Percentiles rank a stretch among this genome's conserved stretches.
These are phyloP conservation scores for Mesitornis unicolor DNA, from an alignment of 2,113 vertebrate species.

Conservation along the genomic window DNA sequence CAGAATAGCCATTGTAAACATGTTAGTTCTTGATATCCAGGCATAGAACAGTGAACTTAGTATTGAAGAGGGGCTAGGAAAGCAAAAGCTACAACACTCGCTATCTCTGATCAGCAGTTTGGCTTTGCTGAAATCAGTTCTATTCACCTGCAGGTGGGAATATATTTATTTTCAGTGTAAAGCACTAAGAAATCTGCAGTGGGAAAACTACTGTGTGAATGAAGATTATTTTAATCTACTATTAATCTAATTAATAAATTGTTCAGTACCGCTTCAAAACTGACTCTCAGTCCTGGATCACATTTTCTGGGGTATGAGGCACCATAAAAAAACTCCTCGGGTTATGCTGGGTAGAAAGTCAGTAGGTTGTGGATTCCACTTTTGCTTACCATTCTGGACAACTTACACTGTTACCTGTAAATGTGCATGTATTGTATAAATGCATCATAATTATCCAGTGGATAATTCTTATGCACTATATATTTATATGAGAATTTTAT, in stretches of 20 bases:
- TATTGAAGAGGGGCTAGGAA: background rate
- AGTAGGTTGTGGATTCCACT: background rate
- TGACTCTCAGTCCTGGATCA: background rate
- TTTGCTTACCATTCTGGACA: background rate
- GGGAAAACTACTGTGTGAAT: background rate
- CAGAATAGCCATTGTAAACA: background rate
- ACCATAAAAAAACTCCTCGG: background rate
- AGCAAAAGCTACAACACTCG: background rate
- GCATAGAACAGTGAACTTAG: background rate
- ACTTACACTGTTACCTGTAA: background rate
- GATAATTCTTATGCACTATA: background rate
- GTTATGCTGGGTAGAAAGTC: background rate
- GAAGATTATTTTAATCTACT: background rate
- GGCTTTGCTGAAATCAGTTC: background rate
- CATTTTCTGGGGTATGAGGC: background rate
- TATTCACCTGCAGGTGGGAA: background rate
- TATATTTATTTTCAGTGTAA: background rate
- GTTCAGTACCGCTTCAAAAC: background rate
- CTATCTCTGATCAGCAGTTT: background rate
- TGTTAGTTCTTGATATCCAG: background rate
- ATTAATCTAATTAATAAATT: background rate
- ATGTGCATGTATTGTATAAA: background rate
- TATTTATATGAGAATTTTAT: background rate
- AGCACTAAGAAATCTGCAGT: background rate
- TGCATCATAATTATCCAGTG: background rate